Evolutionary conservation across 2,888 invertebrate species (phyloP), one percentile per base, ranked within the genome.

Genomic region (Lepeophtheirus nordmannii): DNA sequence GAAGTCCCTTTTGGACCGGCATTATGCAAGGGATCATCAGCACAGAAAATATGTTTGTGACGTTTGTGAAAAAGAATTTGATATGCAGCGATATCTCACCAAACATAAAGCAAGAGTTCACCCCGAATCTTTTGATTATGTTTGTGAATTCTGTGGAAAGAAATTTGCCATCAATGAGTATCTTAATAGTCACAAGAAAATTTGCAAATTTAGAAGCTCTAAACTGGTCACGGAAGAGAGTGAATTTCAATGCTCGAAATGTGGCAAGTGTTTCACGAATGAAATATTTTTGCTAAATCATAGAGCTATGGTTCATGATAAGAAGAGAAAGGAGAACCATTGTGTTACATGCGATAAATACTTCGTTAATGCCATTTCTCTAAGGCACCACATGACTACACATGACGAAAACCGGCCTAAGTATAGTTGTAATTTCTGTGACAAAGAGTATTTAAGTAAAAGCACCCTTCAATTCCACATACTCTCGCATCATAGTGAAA

Each of bases 31-130:
- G 17, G 53, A 46, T 17, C 53, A 46, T 46, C 53, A 5, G 17
- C 53, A 46, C n/a, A n/a, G 53, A 8, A 46, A 46, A 17, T 46
- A 46, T 8, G 8, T 17, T 46, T 46, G 53, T 17, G 53, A 46
- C 8, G 8, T 46, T 8, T 46, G 53, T 17, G 53, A 17, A n/a
- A 46, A 46, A 8, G 53, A n/a, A 30, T 17, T 46, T 46, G 53
- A 46, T 17, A 46, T 46, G 53, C 53, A 46, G 53, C 53, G 53
- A n/a, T 46, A 46, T 46, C 53, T 46, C 5, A n/a, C 53, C 53
- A 46, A 46, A 8, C 53, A 46, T 17, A 46, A 17, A 46, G 53
- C 53, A 14, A 46, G 53, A 17, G 14, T 17, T 46, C 53, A 46
- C 17, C 53, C 53, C 1, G 53, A 46, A n/a, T 46, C 53, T 17